Percentiles rank a stretch among this genome's conserved stretches.
phyloP scores from a whole-genome alignment of 2,888 invertebrate species.

The Eupithecia exiguata region DNA sequence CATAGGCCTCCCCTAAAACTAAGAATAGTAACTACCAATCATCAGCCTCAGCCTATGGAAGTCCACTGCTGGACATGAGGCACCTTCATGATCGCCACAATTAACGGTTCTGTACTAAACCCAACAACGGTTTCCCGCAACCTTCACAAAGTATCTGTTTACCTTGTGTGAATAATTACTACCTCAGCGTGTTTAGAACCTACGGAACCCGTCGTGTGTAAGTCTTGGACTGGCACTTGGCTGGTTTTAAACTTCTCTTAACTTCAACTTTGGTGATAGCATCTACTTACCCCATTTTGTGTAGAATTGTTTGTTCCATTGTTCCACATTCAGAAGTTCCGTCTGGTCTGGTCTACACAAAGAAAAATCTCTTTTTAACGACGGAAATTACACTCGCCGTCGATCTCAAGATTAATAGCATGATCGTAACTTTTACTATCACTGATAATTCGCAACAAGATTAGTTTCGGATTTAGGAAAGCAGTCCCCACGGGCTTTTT shows the following conservation, averaged over 20 bases:
- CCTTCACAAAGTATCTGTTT: too few relatives aligned
- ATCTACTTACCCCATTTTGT: too few relatives aligned
- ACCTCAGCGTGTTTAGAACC: not conserved
- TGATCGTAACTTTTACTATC: conserved; percentile 21
- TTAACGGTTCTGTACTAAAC: too few relatives aligned
- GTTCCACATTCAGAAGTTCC: not conserved
- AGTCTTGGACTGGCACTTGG: too few relatives aligned
- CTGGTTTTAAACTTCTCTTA: too few relatives aligned
- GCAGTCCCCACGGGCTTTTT: not conserved
- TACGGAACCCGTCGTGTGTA: not conserved
- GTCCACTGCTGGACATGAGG: too few relatives aligned
- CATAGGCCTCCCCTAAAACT: too few relatives aligned
- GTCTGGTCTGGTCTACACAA: not conserved
- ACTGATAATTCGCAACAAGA: conserved; percentile 27
- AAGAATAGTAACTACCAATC: too few relatives aligned
- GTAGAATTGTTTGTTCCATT: not conserved
- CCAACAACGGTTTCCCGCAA: too few relatives aligned
- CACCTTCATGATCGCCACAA: too few relatives aligned
- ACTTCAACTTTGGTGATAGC: too few relatives aligned
- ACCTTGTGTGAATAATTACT: not conserved
- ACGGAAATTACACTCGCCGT: not conserved
- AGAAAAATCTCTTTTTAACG: not conserved
- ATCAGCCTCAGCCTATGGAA: too few relatives aligned
- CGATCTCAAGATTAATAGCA: not conserved
- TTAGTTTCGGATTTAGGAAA: conserved; percentile 34